A percentile compares a stretch with the other conserved stretches of the same genome.
Conservation (phyloP, 64 coral and sea anemone genomes). For the Catalaphyllia jardinei region DNA sequence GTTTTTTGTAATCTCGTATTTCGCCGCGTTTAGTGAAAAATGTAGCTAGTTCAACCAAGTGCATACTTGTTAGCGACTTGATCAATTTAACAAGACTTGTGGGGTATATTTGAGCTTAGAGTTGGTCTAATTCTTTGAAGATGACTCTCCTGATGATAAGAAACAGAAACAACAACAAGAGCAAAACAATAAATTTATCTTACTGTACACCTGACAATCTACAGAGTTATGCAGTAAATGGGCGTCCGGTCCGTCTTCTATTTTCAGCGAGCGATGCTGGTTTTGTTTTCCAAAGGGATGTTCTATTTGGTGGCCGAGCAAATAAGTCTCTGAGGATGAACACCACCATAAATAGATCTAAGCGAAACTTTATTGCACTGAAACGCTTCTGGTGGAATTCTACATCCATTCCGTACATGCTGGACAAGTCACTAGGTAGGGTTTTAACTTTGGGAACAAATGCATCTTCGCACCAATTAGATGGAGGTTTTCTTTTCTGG, state of each 20-base stretch:
- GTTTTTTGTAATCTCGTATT: no score
- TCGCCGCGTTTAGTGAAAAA: no score
- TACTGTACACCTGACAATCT: not conserved
- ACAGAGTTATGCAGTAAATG: not conserved
- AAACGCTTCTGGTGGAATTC: slow-evolving; percentile 20
- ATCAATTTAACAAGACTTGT: no score
- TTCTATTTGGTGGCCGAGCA: not conserved
- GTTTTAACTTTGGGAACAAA: not conserved
- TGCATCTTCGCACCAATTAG: no score
- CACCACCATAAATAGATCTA: not conserved
- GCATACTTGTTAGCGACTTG: no score
- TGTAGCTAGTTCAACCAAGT: no score
- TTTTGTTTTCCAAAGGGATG: not conserved
- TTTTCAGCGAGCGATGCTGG: not conserved
- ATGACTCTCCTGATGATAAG: no score
- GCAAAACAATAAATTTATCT: not conserved
- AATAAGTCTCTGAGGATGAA: not conserved
- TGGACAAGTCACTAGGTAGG: slow-evolving; percentile 28
- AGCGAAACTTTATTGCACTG: slow-evolving; percentile 5
- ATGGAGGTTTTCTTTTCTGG: no score
- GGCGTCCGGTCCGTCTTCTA: not conserved
- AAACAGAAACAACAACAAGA: no score
- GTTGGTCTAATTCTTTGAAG: no score
- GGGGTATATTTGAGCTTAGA: no score
- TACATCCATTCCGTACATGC: not conserved